Evolutionary conservation across 2,113 vertebrate species (phyloP).

Genomic region (Solenodon paradoxus): DNA sequence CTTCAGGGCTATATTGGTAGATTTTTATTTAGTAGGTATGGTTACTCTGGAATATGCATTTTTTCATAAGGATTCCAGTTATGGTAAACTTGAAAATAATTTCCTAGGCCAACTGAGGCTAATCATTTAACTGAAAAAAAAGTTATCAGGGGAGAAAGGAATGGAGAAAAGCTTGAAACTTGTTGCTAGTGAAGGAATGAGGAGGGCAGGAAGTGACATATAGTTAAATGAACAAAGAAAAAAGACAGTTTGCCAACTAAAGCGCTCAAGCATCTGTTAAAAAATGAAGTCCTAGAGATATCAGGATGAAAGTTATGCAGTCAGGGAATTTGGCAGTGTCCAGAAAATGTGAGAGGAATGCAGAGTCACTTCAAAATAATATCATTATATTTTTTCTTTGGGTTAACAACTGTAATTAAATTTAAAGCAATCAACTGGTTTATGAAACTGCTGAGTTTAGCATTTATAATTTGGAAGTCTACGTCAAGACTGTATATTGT

Average conservation of each 20-base stretch:
- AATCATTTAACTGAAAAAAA: slow-evolving; percentile 1
- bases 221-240: background rate
- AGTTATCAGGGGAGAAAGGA: background rate
- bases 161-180: background rate
- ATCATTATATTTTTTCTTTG: background rate
- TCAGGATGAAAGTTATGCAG: background rate
- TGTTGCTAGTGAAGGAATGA: background rate
- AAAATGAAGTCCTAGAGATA: background rate
- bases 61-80: background rate
- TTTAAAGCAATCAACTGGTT: background rate
- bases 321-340: too few relatives aligned
- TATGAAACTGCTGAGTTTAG: background rate
- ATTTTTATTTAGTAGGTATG: background rate
- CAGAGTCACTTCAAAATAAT: background rate
- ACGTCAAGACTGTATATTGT: background rate
- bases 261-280: background rate
- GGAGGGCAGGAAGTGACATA: background rate
- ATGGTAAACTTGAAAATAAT: background rate
- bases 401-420: background rate
- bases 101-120: background rate
- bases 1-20: background rate
- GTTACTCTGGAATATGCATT: background rate
- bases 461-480: background rate
- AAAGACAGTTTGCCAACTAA: background rate
- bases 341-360: background rate